Evolutionary conservation across 2,888 invertebrate species (phyloP).

Genomic region (Mythimna impura): DNA sequence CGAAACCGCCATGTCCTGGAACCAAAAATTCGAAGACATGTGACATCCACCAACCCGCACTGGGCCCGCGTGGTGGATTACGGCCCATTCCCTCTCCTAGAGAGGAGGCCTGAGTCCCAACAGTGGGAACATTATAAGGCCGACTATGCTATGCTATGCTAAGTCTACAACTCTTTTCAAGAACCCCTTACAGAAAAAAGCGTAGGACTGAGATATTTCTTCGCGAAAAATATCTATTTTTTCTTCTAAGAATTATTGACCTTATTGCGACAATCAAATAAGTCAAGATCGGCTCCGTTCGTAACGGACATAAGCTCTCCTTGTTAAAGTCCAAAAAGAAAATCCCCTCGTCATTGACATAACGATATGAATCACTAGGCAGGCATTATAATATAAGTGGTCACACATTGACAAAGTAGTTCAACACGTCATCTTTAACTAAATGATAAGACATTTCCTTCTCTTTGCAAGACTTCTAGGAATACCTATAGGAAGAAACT

Average conservation of each 20-base stretch:
- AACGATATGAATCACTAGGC: slow-evolving; percentile 24
- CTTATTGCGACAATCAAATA: slow-evolving; percentile 30
- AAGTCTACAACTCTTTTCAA: slow-evolving; percentile 10
- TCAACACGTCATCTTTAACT: slow-evolving; percentile 50
- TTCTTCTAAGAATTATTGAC: slow-evolving; percentile 31
- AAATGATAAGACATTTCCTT: slow-evolving; percentile 60
- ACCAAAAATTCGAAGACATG: too few relatives aligned
- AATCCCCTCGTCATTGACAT: slow-evolving; percentile 27
- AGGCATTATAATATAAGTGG: slow-evolving; percentile 1
- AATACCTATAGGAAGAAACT: slow-evolving; percentile 53
- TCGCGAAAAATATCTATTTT: not conserved
- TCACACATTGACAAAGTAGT: slow-evolving; percentile 28
- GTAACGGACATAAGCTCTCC: slow-evolving; percentile 43
- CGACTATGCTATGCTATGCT: too few relatives aligned
- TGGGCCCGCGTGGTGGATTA: too few relatives aligned
- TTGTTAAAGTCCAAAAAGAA: slow-evolving; percentile 24
- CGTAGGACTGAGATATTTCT: slow-evolving; percentile 28
- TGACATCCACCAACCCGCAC: too few relatives aligned
- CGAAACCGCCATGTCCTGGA: too few relatives aligned
- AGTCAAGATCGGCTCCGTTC: slow-evolving; percentile 38
- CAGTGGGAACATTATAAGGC: too few relatives aligned
- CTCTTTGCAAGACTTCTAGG: slow-evolving; percentile 35
- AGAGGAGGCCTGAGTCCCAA: too few relatives aligned
- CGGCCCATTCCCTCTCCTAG: too few relatives aligned
- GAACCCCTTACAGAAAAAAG: slow-evolving; percentile 12